phyloP scores from a whole-genome alignment of 2,113 vertebrate genomes.

The Cynoglossus semilaevis region DNA sequence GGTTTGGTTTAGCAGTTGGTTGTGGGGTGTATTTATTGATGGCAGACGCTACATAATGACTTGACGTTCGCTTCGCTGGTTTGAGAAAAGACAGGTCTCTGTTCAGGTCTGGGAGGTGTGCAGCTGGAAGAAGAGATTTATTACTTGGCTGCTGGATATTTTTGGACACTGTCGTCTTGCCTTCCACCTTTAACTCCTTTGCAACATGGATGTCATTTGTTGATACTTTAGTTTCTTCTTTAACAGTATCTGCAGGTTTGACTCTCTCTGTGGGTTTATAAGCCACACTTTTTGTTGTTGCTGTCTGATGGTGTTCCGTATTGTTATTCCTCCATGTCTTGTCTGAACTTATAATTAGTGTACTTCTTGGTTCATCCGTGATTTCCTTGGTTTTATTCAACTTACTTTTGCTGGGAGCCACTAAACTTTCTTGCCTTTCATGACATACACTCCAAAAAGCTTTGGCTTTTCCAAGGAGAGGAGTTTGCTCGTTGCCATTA shows the following conservation, averaged over 20 bases:
- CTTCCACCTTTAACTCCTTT: conserved; percentile 42
- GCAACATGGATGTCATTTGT: conserved; percentile 26
- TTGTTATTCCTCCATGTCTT: conserved; percentile 26
- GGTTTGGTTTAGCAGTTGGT: conserved; percentile 37
- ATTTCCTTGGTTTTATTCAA: conserved; percentile 51
- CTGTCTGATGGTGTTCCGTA: conserved; percentile 31
- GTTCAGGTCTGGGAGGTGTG: conserved; percentile 43
- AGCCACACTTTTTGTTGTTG: conserved; percentile 4
- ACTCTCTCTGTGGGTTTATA: conserved; percentile 17
- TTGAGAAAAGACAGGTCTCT: conserved; percentile 79
- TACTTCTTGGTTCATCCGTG: conserved; percentile 33
- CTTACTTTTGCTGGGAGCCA: conserved; percentile 24
- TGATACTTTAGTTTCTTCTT: conserved; percentile 21
- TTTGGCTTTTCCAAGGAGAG: conserved; percentile 79
- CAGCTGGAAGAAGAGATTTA: conserved; percentile 31
- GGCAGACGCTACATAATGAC: conserved; percentile 90
- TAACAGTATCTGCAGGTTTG: conserved; percentile 19
- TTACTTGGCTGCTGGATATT: conserved; percentile 42
- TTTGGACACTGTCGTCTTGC: conserved; percentile 46
- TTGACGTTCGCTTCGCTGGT: conserved; percentile 87
- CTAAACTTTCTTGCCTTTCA: conserved; percentile 62
- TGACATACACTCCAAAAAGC: conserved; percentile 82
- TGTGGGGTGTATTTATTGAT: conserved; percentile 78
- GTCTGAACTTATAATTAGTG: conserved; percentile 28
- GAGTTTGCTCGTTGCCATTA: conserved; percentile 54